Conservation (phyloP, 2,888 invertebrate species). For the Caenorhabditis macrosperma region DNA sequence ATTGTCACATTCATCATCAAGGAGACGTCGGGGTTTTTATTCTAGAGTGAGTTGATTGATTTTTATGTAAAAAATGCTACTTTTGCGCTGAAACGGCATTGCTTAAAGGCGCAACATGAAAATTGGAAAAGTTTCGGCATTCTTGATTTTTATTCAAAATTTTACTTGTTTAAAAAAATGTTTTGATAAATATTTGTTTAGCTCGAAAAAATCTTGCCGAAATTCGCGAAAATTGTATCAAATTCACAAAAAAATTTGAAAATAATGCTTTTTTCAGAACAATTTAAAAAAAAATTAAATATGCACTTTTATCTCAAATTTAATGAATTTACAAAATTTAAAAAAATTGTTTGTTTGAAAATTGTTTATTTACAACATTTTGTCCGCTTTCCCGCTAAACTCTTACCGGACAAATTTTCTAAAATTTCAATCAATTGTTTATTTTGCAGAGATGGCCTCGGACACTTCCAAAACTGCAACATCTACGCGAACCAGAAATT, state of each 20-base stretch:
- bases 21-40: conserved; percentile 80
- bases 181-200: no score
- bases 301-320: background rate
- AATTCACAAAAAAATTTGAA: no score
- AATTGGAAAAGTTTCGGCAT: no score
- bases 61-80: background rate
- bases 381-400: no score
- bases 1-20: conserved; percentile 80
- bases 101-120: background rate
- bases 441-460: conserved; percentile 82
- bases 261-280: background rate
- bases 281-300: background rate
- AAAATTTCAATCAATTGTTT: background rate
- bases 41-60: conserved; percentile 79
- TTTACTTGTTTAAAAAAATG: no score
- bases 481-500: conserved; percentile 99
- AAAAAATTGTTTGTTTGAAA: no score
- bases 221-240: no score
- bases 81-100: background rate
- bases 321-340: background rate
- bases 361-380: background rate
- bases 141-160: no score
- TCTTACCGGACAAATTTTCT: no score
- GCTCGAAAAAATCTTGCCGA: no score
- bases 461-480: conserved; percentile 98